A percentile compares a stretch with the other conserved stretches of the same genome.
Conservation (phyloP, 1,140 invertebrate genomes). For the Amphibalanus amphitrite region DNA sequence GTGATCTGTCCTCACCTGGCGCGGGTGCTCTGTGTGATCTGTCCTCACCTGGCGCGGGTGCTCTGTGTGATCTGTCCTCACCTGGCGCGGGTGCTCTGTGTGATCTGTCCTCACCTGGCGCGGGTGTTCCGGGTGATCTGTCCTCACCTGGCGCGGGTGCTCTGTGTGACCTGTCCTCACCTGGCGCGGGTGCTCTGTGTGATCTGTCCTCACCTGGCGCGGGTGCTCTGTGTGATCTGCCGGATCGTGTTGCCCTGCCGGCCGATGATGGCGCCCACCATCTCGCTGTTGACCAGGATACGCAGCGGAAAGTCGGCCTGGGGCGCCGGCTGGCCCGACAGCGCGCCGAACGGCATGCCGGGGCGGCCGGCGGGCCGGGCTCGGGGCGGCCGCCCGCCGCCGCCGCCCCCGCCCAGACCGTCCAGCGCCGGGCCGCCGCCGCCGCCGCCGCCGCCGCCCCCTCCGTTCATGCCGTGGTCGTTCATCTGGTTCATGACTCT, state of each 20-base stretch:
- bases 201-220: conserved; percentile 39
- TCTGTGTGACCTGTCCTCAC: conserved; percentile 21
- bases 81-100: too few species aligned
- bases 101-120: too few species aligned
- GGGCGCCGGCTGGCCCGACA: conserved; percentile 38
- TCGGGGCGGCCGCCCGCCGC: conserved; percentile 16
- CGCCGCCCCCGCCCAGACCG: conserved; percentile 23
- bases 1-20: conserved; percentile 92
- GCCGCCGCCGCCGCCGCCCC: conserved; percentile 14
- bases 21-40: too few species aligned
- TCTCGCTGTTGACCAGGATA: conserved; percentile 86
- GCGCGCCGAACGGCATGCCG: conserved; percentile 42
- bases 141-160: too few species aligned
- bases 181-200: conserved; percentile 66
- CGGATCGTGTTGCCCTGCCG: conserved; percentile 84
- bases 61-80: too few species aligned
- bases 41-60: too few species aligned
- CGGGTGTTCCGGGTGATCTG: too few species aligned
- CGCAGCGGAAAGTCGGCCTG: conserved; percentile 71
- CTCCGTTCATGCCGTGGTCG: background rate
- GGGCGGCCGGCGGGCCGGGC: conserved; percentile 21
- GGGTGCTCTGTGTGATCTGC: conserved; percentile 83
- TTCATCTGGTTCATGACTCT: conserved; percentile 61
- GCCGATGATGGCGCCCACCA: conserved; percentile 95
- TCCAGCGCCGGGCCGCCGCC: too few species aligned